A percentile compares a stretch with the other conserved stretches of the same genome.
These are phyloP conservation scores for Naso thynnoides DNA, from an alignment of 2,797 vertebrate genomes.

Conservation along the genomic window DNA sequence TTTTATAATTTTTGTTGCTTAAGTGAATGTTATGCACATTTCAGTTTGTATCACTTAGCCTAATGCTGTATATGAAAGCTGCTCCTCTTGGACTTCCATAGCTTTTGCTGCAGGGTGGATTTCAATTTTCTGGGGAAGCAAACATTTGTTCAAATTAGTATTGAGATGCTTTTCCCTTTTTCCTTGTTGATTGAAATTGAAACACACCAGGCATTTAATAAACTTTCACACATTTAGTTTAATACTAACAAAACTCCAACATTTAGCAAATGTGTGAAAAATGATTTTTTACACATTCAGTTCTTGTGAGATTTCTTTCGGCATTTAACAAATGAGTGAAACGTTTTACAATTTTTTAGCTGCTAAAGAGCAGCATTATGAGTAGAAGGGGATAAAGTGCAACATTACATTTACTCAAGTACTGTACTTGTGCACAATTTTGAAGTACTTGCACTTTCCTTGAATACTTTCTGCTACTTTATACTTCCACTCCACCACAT, in stretches of 20 bases:
- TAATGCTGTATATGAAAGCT: neutral
- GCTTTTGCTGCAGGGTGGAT: neutral
- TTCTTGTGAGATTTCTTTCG: neutral
- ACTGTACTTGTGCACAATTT: too few relatives aligned
- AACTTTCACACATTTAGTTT: constrained; percentile 19
- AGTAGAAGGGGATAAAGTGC: too few relatives aligned
- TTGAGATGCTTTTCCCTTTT: neutral
- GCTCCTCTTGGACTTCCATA: neutral
- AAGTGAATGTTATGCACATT: neutral
- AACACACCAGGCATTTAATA: neutral
- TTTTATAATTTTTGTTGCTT: neutral
- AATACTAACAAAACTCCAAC: constrained; percentile 20
- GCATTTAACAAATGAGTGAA: neutral
- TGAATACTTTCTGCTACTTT: too few relatives aligned
- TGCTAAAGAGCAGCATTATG: neutral
- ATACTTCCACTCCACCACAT: too few relatives aligned
- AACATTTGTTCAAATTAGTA: neutral
- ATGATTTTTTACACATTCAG: neutral
- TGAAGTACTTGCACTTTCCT: too few relatives aligned
- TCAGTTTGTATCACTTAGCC: neutral
- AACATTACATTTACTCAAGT: too few relatives aligned
- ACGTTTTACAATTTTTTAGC: neutral
- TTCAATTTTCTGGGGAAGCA: neutral
- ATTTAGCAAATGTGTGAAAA: constrained; percentile 20
- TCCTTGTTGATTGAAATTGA: too few relatives aligned